Conservation (phyloP, 2,888 invertebrate species). For the Erebia epiphron region DNA sequence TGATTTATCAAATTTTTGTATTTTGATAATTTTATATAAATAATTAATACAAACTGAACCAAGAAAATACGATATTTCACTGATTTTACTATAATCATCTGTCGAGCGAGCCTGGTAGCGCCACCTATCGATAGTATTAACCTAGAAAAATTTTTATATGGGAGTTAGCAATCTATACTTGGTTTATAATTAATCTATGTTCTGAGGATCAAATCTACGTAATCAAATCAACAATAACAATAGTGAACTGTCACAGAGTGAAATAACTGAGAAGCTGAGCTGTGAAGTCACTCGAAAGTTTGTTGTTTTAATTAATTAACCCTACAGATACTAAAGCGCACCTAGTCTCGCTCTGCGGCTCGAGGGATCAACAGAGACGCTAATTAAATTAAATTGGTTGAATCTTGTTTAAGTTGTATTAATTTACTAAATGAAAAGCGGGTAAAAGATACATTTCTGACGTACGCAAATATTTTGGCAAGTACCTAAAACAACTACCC, state of each 20-base stretch:
- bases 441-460: constrained; percentile 4
- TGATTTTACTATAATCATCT: too few relatives aligned
- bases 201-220: constrained; percentile 30
- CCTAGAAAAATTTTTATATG: too few relatives aligned
- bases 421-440: constrained; percentile 25
- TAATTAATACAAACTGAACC: too few relatives aligned
- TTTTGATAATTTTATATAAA: too few relatives aligned
- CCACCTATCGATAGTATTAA: too few relatives aligned
- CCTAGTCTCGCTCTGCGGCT: constrained; percentile 45
- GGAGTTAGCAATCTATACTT: too few relatives aligned
- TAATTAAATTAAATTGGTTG: constrained; percentile 35
- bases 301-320: constrained; percentile 67
- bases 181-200: too few relatives aligned
- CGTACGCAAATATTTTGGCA: background rate
- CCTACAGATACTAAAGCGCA: constrained; percentile 51
- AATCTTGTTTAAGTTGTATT: constrained; percentile 14
- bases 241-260: constrained; percentile 46
- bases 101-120: too few relatives aligned
- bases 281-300: constrained; percentile 54
- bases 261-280: constrained; percentile 32
- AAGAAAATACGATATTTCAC: too few relatives aligned
- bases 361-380: constrained; percentile 30
- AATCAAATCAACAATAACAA: constrained; percentile 45
- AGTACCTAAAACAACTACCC: too few relatives aligned
- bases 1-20: too few relatives aligned